phyloP scores from a whole-genome alignment of 1,140 invertebrate species.

The Hestina assimilis region DNA sequence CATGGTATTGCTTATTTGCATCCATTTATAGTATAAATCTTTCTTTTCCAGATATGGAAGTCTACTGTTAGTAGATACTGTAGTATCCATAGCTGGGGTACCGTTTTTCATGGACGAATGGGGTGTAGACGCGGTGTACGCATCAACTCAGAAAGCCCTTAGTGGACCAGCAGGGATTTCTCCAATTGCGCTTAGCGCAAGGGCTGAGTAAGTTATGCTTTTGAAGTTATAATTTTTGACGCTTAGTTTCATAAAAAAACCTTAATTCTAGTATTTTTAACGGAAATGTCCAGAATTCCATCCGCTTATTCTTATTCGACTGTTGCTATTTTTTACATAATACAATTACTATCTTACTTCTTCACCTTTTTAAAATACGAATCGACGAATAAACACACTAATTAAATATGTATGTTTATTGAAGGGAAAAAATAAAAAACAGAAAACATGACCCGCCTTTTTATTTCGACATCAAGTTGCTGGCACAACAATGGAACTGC shows the following conservation, averaged over 20 bases:
- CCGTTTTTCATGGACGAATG: neutral
- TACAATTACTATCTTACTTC: too few species aligned
- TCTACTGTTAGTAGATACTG: conserved; percentile 89
- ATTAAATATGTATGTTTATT: too few species aligned
- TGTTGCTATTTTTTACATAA: too few species aligned
- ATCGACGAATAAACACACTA: too few species aligned
- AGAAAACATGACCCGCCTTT: conserved; percentile 60
- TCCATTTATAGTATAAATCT: too few species aligned
- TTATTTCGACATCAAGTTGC: conserved; percentile 60
- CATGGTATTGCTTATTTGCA: too few species aligned
- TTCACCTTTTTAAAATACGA: too few species aligned
- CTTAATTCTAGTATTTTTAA: too few species aligned
- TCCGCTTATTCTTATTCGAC: too few species aligned
- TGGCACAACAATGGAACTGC: conserved; percentile 64
- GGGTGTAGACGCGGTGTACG: neutral
- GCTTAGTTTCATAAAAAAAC: too few species aligned
- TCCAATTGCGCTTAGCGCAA: conserved; percentile 90
- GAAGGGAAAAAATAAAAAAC: conserved; percentile 55
- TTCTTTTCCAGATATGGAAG: conserved; percentile 78
- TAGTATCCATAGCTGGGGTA: conserved; percentile 89
- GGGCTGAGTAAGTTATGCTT: conserved; percentile 83
- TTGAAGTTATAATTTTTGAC: too few species aligned
- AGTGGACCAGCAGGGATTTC: conserved; percentile 89
- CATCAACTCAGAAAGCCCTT: conserved; percentile 87
- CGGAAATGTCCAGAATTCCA: too few species aligned